Conservation (phyloP, 2,888 invertebrate species). For the Ormyrus thymus region DNA sequence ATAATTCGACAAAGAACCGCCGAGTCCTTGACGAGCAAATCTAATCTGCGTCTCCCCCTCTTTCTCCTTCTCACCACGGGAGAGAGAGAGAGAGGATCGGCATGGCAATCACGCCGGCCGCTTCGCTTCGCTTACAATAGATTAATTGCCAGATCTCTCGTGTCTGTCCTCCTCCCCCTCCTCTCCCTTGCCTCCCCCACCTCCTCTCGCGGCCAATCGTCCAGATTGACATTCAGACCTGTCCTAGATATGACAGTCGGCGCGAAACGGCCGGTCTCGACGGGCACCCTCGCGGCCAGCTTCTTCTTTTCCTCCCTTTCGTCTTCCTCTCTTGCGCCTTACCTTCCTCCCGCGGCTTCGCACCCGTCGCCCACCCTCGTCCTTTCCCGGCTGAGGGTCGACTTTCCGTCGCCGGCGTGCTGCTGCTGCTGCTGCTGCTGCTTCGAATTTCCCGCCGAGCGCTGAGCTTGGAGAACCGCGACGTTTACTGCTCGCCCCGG, state of each 20-base stretch:
- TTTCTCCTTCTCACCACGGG: not conserved
- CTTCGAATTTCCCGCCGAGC: no score
- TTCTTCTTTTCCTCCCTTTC: slow-evolving; percentile 14
- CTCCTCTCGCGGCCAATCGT: slow-evolving; percentile 52
- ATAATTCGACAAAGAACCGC: not conserved
- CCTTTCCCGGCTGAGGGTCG: no score
- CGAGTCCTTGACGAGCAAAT: slow-evolving; percentile 45
- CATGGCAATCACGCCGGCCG: slow-evolving; percentile 56
- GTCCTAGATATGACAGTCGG: slow-evolving; percentile 59
- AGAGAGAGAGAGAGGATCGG: slow-evolving; percentile 3
- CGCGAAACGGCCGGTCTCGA: slow-evolving; percentile 53
- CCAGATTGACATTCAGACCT: slow-evolving; percentile 64
- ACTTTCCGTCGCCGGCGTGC: no score
- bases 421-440: no score
- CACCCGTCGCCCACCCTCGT: not conserved
- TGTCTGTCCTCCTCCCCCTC: slow-evolving; percentile 10
- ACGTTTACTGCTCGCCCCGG: no score
- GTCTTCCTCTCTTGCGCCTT: not conserved
- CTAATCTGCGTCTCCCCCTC: slow-evolving; percentile 22
- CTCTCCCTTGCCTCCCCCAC: not conserved
- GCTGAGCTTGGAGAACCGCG: no score
- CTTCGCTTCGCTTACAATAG: slow-evolving; percentile 57
- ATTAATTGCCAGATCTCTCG: slow-evolving; percentile 55
- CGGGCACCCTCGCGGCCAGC: slow-evolving; percentile 18
- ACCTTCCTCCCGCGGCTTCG: not conserved